Evolutionary conservation across 2,113 vertebrate species (phyloP), one percentile per base, ranked within the genome.

Genomic region (Forbesichthys papilliferus): DNA sequence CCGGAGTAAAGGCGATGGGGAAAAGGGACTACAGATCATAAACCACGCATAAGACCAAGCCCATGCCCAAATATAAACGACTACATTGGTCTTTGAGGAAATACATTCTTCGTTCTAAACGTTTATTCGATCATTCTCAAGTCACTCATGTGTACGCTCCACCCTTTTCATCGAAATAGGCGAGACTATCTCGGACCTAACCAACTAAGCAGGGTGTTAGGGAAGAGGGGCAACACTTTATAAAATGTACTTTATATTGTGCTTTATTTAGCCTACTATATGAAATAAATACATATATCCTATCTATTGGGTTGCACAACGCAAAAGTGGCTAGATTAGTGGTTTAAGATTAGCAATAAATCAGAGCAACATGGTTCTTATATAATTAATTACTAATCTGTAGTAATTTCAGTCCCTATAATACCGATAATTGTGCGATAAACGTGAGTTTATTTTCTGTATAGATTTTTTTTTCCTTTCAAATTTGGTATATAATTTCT

Each of bases 1-100:
- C 92, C 93, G 89, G 77, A 89, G 92, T 64, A 81, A 87, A 92
- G 90, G 92, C 88, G 64, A 76, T 10, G 66, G 79, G 64, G 66
- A 68, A 78, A 81, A 70, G 73, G 64, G 12, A 42, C 75, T 1
- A 27, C 3, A 13, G 14, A 14, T n/a, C 73, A 87, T 84, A 85
- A 85, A 74, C 77, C 58, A 47, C 36, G 1, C 53, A 67, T 77
- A 73, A 87, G 78, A 73, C 75, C 79, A 54, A 27, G 64, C 84
- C 81, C 70, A 59, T 74, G 68, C 3, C 69, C 68, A 48, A 63
- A 73, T 66, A 86, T 9, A 53, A 63, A 14, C 52, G 11, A 18
- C 63, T 3, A 74, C 48, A 88, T 92, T 92, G 91, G 91, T 57
- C 57, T 51, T 1, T 12, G 4, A 0, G 2, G 1, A 9, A 65